phyloP scores from a whole-genome alignment of 2,888 invertebrate species.

The Orthosia gracilis region DNA sequence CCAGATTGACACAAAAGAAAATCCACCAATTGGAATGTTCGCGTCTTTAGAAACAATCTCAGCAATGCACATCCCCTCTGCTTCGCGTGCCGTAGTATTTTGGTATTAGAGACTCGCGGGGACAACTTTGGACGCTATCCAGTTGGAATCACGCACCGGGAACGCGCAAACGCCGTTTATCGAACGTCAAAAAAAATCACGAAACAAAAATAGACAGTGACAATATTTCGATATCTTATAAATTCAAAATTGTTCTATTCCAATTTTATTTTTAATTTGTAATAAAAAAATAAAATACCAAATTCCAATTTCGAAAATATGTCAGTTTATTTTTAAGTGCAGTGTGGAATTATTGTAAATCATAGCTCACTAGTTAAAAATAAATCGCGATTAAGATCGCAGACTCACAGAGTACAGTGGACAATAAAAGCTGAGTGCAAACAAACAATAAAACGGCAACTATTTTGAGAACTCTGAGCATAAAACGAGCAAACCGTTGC shows the following conservation, averaged over 20 bases:
- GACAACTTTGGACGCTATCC: constrained; percentile 89
- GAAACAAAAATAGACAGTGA: constrained; percentile 54
- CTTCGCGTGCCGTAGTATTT: constrained; percentile 85
- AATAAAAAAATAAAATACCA: constrained; percentile 4
- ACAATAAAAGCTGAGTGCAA: constrained; percentile 83
- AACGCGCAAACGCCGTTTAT: constrained; percentile 76
- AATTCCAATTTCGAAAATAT: constrained; percentile 23
- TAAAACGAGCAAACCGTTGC: constrained; percentile 81
- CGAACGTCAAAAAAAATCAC: constrained; percentile 66
- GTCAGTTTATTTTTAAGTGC: constrained; percentile 40
- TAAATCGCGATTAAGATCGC: constrained; percentile 62
- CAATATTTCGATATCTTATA: constrained; percentile 9
- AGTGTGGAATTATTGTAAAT: constrained; percentile 42
- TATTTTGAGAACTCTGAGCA: constrained; percentile 82
- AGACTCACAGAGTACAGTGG: constrained; percentile 70
- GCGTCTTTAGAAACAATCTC: constrained; percentile 75
- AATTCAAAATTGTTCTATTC: not conserved
- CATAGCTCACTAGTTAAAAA: constrained; percentile 45
- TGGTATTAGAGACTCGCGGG: constrained; percentile 86
- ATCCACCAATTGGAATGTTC: constrained; percentile 65
- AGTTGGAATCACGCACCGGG: constrained; percentile 81
- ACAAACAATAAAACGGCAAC: constrained; percentile 83
- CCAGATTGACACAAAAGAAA: constrained; percentile 69
- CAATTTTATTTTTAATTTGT: not conserved
- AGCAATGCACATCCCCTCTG: constrained; percentile 84